Percentiles rank a stretch among this genome's conserved stretches.
These are phyloP conservation scores for Glaucidium brasilianum DNA, from an alignment of 2,113 vertebrate species.

Conservation along the genomic window DNA sequence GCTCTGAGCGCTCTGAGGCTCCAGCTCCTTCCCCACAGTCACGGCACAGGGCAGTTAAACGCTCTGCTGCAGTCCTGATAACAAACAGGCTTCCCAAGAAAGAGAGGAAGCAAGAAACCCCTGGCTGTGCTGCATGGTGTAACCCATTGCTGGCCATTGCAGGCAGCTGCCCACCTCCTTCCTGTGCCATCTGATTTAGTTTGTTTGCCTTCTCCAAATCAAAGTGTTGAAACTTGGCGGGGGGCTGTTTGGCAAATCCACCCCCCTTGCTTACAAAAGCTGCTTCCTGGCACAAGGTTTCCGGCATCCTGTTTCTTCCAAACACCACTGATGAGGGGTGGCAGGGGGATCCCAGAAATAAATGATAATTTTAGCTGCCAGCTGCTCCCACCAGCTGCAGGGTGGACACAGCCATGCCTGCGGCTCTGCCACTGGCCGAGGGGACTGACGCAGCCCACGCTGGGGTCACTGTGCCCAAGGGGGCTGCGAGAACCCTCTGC, in stretches of 20 bases:
- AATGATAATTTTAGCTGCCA: not conserved
- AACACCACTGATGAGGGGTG: not conserved
- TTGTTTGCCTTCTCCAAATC: not conserved
- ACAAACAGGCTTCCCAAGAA: not conserved
- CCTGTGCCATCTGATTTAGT: not conserved
- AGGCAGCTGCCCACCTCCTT: not conserved
- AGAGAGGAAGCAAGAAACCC: not conserved
- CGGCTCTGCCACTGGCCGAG: rapidly evolving
- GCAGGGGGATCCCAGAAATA: not conserved
- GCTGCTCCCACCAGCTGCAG: not conserved
- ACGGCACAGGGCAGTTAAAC: not conserved
- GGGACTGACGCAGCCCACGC: not conserved
- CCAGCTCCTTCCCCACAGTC: not conserved
- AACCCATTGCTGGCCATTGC: not conserved
- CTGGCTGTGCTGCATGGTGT: rapidly evolving
- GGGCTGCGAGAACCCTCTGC: not conserved
- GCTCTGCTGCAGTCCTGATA: rapidly evolving
- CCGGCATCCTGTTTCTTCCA: not conserved
- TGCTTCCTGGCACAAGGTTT: not conserved
- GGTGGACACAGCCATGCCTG: not conserved
- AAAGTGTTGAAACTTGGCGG: not conserved
- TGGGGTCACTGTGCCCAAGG: not conserved
- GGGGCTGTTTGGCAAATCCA: not conserved
- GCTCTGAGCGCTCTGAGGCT: not conserved
- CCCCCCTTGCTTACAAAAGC: not conserved